Evolutionary conservation across 2,797 vertebrate species (phyloP).

Genomic region (Falco naumanni): DNA sequence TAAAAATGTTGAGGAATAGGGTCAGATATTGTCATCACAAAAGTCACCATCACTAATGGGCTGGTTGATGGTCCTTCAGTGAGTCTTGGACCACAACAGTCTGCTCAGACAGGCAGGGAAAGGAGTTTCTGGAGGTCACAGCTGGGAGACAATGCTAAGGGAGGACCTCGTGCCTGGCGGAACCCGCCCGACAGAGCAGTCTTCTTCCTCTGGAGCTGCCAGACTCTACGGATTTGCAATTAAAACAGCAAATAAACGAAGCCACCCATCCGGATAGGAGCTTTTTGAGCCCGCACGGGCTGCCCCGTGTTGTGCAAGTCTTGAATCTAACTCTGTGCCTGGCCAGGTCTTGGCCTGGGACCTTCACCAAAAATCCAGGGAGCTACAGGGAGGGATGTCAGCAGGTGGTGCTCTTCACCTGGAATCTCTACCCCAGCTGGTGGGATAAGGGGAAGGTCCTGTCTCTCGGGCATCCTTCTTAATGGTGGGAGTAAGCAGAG

Average conservation of each 20-base stretch:
- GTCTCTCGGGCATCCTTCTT: accelerated
- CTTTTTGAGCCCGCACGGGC: not conserved
- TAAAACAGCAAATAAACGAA: not conserved
- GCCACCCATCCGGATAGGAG: not conserved
- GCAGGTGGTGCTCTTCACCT: constrained; percentile 37
- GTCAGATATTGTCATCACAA: not conserved
- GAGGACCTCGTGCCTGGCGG: not conserved
- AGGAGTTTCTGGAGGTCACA: not conserved
- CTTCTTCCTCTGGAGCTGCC: not conserved
- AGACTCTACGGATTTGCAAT: not conserved
- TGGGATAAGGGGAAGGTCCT: not conserved
- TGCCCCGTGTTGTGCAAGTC: not conserved
- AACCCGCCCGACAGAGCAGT: not conserved
- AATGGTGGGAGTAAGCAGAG: not conserved
- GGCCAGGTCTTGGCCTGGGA: not conserved
- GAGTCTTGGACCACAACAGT: not conserved
- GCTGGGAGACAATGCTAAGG: not conserved
- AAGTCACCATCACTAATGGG: not conserved
- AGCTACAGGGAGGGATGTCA: not conserved
- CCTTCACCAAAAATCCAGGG: not conserved
- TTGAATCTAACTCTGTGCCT: not conserved
- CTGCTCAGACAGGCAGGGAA: not conserved
- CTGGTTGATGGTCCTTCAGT: not conserved
- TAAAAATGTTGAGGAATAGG: not conserved
- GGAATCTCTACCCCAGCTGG: not conserved